Percentiles rank a stretch among this genome's conserved stretches.
phyloP scores from a whole-genome alignment of 2,888 invertebrate species.

The Troides oblongomaculatus region DNA sequence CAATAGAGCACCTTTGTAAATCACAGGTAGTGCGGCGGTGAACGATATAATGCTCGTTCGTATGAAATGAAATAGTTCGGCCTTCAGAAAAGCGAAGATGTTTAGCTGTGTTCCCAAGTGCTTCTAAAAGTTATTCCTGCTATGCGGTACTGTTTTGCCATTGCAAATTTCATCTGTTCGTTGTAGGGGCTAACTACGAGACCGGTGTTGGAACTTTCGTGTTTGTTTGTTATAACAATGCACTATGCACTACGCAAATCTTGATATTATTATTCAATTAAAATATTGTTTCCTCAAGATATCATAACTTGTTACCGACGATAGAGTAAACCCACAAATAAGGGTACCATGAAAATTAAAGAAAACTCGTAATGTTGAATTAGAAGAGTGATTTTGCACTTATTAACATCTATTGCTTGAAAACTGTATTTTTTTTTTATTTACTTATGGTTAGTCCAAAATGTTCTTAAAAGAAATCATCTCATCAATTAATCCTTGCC shows the following conservation, averaged over 20 bases:
- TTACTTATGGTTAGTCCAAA: too few species aligned
- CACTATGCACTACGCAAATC: constrained; percentile 17
- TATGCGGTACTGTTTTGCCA: constrained; percentile 21
- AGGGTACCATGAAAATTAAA: too few species aligned
- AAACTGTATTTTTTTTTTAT: too few species aligned
- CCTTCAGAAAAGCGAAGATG: constrained; percentile 10
- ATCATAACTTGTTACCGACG: neutral
- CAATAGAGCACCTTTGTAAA: constrained; percentile 7
- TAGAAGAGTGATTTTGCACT: too few species aligned
- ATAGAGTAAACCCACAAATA: neutral
- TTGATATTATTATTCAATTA: neutral
- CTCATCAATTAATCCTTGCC: too few species aligned
- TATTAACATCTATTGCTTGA: too few species aligned
- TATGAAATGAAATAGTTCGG: constrained; percentile 12
- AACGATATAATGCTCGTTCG: neutral
- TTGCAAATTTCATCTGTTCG: constrained; percentile 24
- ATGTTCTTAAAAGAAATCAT: too few species aligned
- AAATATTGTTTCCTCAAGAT: neutral
- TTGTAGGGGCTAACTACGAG: constrained; percentile 25
- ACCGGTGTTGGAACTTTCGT: constrained; percentile 19
- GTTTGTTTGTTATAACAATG: constrained; percentile 24
- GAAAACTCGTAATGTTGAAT: too few species aligned
- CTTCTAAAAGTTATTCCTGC: constrained; percentile 22
- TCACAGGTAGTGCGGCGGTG: neutral
- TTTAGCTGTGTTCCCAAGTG: constrained; percentile 18